Percentiles rank a stretch among this genome's conserved stretches.
Evolutionary conservation across 2,888 invertebrate genomes (phyloP).

Genomic region (Steromphala cineraria): DNA sequence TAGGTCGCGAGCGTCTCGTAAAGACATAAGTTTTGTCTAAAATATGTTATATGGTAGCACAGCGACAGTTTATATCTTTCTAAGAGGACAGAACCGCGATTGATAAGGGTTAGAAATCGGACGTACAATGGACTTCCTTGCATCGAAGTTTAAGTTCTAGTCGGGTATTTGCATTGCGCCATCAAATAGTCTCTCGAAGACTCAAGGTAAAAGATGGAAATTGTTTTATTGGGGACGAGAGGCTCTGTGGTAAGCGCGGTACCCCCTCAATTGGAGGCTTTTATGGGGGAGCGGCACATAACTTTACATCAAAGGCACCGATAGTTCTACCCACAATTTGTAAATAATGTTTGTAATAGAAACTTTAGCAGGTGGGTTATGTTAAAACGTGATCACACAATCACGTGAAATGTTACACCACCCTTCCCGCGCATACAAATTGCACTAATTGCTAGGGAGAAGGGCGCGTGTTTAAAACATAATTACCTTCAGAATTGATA

Average conservation of each 20-base stretch:
- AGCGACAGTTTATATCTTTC: conserved; percentile 9
- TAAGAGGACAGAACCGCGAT: not conserved
- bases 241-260: not conserved
- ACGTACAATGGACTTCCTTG: not conserved
- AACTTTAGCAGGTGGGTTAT: conserved; percentile 6
- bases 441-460: not conserved
- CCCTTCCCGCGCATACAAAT: not conserved
- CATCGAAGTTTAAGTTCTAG: not conserved
- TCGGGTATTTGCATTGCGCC: conserved; percentile 2
- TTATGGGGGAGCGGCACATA: not conserved
- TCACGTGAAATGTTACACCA: not conserved
- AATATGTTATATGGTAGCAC: not conserved
- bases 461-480: too few relatives aligned
- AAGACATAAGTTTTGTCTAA: not conserved
- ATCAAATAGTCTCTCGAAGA: not conserved
- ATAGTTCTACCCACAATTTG: not conserved
- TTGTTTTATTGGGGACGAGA: conserved; percentile 3
- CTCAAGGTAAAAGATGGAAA: not conserved
- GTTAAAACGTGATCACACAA: not conserved
- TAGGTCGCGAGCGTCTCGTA: not conserved
- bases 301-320: conserved; percentile 6
- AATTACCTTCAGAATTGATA: too few relatives aligned
- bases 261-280: conserved; percentile 2
- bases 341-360: conserved; percentile 1
- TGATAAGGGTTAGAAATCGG: not conserved